Evolutionary conservation across 2,797 vertebrate species (phyloP).

Genomic region (Chelon labrosus): DNA sequence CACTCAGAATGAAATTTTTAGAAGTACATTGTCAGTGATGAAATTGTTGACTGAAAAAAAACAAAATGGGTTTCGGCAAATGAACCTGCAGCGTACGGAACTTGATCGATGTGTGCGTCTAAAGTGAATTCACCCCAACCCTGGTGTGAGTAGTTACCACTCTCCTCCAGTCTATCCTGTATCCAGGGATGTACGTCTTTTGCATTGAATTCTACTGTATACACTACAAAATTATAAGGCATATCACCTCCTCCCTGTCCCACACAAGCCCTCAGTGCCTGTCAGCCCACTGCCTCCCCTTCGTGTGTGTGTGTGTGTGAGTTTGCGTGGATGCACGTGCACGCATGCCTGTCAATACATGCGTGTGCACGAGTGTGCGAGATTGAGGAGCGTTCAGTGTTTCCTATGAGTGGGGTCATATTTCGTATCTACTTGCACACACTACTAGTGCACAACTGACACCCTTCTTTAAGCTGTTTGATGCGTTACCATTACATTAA

Average conservation of each 20-base stretch:
- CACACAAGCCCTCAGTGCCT: slow-evolving; percentile 86
- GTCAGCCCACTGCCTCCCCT: slow-evolving; percentile 96
- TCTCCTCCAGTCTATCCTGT: slow-evolving; percentile 80
- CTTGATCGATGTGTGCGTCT: slow-evolving; percentile 40
- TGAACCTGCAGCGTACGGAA: slow-evolving; percentile 51
- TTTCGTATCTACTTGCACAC: slow-evolving; percentile 96
- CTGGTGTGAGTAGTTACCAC: slow-evolving; percentile 74
- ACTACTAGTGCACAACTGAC: slow-evolving; percentile 98
- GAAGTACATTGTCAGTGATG: slow-evolving; percentile 43
- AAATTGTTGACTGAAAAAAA: slow-evolving; percentile 57
- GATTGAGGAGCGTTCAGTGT: slow-evolving; percentile 88
- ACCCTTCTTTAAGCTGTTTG: slow-evolving; percentile 97
- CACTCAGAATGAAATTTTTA: slow-evolving; percentile 64
- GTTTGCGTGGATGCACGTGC: slow-evolving; percentile 54
- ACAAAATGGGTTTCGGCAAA: slow-evolving; percentile 38
- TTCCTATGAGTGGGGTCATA: slow-evolving; percentile 90
- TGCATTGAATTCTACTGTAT: slow-evolving; percentile 84
- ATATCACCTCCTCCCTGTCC: slow-evolving; percentile 81
- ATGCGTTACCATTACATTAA: slow-evolving; percentile 91
- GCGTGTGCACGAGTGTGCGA: slow-evolving; percentile 68
- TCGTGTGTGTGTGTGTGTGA: slow-evolving; percentile 55
- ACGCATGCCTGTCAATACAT: slow-evolving; percentile 68
- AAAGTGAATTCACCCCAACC: slow-evolving; percentile 75
- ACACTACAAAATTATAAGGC: slow-evolving; percentile 85
- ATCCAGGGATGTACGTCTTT: slow-evolving; percentile 80